Evolutionary conservation across 2,797 vertebrate species (phyloP).

Genomic region (Pygocentrus nattereri): DNA sequence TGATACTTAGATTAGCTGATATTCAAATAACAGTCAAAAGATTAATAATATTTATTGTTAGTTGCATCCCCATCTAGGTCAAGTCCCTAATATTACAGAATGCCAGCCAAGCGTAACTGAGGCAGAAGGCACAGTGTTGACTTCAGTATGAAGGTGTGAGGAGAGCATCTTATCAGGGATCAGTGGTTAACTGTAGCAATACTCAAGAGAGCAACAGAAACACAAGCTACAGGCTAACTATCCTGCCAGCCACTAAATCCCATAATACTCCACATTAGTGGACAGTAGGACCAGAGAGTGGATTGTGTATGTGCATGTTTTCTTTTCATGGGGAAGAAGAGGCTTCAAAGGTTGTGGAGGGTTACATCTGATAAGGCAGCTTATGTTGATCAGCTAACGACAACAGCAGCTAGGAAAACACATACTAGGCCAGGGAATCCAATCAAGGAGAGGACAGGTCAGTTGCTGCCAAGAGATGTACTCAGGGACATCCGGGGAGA

Average conservation of each 20-base stretch:
- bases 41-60: not conserved
- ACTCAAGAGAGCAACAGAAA: constrained; percentile 25
- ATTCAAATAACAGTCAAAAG: too few species aligned
- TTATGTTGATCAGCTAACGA: constrained; percentile 11
- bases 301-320: constrained; percentile 3
- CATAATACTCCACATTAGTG: constrained; percentile 41
- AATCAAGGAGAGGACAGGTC: constrained; percentile 25
- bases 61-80: not conserved
- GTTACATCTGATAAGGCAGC: constrained; percentile 13
- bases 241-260: constrained; percentile 35
- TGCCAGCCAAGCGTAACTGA: constrained; percentile 11
- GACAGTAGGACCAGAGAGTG: constrained; percentile 19
- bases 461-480: constrained; percentile 35
- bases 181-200: constrained; percentile 36
- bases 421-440: constrained; percentile 12
- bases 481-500: constrained; percentile 31
- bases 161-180: constrained; percentile 42
- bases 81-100: not conserved
- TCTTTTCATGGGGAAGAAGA: constrained; percentile 9
- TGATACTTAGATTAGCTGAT: too few species aligned
- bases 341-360: constrained; percentile 27
- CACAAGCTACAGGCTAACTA: constrained; percentile 27
- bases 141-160: constrained; percentile 25
- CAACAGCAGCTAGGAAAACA: constrained; percentile 24
- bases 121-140: constrained; percentile 16